phyloP scores from a whole-genome alignment of 2,797 vertebrate species.

The Coilia nasus region DNA sequence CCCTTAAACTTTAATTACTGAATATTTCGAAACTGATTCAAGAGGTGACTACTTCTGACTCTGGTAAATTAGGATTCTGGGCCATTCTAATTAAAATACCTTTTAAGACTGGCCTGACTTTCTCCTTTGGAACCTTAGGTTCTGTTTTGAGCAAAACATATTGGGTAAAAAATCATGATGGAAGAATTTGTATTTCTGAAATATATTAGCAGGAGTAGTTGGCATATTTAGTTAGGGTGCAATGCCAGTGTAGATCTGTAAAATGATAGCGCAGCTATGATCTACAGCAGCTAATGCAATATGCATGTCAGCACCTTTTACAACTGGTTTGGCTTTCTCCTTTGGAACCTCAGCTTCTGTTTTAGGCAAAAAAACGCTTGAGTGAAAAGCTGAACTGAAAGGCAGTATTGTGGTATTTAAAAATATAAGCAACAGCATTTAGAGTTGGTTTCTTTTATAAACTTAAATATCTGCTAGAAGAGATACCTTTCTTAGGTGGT shows the following conservation, averaged over 20 bases:
- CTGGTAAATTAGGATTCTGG: no score
- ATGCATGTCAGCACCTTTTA: conserved; percentile 18
- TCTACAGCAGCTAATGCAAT: no score
- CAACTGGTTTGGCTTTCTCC: conserved; percentile 40
- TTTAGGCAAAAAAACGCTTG: background rate
- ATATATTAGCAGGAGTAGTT: background rate
- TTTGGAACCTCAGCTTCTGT: conserved; percentile 35
- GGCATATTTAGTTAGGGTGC: background rate
- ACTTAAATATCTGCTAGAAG: no score
- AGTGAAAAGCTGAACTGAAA: background rate
- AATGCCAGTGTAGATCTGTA: background rate
- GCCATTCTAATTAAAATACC: no score
- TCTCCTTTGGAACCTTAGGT: background rate
- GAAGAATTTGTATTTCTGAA: background rate
- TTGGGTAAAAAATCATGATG: background rate
- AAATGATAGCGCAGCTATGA: background rate
- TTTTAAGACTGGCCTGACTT: background rate
- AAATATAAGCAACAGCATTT: background rate
- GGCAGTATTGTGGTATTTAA: background rate
- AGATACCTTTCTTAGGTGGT: no score
- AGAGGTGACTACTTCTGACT: no score
- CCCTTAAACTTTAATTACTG: no score
- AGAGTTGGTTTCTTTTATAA: background rate
- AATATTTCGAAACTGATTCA: no score
- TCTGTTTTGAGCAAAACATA: background rate